Percentiles rank a stretch among this genome's conserved stretches.
Conservation (phyloP, 2,797 vertebrate genomes). For the Hylomyscus alleni region DNA sequence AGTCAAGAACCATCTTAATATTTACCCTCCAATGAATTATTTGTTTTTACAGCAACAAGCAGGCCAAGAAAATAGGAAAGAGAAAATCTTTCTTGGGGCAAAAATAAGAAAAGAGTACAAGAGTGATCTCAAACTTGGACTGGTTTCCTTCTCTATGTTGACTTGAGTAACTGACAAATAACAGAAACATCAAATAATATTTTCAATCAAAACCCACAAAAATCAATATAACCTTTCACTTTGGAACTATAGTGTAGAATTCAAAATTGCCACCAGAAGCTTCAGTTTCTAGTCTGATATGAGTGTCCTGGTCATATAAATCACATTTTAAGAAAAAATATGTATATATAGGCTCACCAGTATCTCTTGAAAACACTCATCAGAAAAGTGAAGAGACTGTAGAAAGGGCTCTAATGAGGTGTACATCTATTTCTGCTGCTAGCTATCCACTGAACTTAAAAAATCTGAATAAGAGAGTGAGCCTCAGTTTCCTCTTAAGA, state of each 20-base stretch:
- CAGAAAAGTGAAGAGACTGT: not conserved
- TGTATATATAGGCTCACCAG: not conserved
- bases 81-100: conserved; percentile 23
- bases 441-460: not conserved
- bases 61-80: not conserved
- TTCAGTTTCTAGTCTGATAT: not conserved
- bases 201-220: conserved; percentile 32
- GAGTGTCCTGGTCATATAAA: not conserved
- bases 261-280: not conserved
- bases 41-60: conserved; percentile 58
- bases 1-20: conserved; percentile 26
- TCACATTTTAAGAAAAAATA: not conserved
- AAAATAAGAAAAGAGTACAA: conserved; percentile 53
- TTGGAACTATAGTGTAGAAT: not conserved
- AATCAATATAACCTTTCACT: not conserved
- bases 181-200: not conserved
- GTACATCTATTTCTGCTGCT: not conserved
- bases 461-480: conserved; percentile 28
- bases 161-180: conserved; percentile 36
- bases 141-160: not conserved
- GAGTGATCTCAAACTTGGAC: conserved; percentile 33
- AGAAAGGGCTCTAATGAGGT: not conserved
- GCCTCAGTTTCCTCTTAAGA: not conserved
- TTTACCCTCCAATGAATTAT: conserved; percentile 30
- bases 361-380: not conserved